Evolutionary conservation across 2,113 vertebrate genomes (phyloP).

Genomic region (Aramus guarauna): DNA sequence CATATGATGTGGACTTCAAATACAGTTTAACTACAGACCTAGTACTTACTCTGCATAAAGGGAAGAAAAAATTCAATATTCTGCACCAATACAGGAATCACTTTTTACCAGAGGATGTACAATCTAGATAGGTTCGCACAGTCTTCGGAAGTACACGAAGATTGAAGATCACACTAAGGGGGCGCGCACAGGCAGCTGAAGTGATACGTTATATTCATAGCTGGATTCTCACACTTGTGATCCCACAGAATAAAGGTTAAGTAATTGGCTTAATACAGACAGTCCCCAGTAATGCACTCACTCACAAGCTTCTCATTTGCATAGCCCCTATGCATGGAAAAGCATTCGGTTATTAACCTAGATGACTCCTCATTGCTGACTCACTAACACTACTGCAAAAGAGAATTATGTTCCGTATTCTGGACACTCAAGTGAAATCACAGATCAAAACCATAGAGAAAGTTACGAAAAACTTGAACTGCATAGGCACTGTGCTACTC

Average conservation of each 20-base stretch:
- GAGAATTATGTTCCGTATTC: not conserved
- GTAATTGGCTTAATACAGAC: not conserved
- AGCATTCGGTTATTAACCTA: not conserved
- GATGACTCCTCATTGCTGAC: not conserved
- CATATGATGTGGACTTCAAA: not conserved
- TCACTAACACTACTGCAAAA: not conserved
- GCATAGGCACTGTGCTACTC: not conserved
- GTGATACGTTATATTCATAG: not conserved
- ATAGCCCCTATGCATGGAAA: not conserved
- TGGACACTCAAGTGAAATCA: not conserved
- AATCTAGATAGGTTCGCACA: not conserved
- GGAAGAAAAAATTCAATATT: not conserved
- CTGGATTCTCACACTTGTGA: not conserved
- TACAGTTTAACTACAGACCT: not conserved
- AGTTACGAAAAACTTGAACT: not conserved
- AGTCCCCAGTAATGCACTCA: not conserved
- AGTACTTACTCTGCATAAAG: not conserved
- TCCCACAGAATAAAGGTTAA: not conserved
- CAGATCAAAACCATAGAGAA: not conserved
- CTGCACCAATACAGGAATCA: not conserved
- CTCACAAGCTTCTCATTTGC: not conserved
- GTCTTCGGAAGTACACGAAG: not conserved
- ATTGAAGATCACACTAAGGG: not conserved
- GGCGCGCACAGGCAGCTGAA: not conserved
- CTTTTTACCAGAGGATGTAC: not conserved